Evolutionary conservation across 2,113 vertebrate species (phyloP).

Genomic region (Aplodontia rufa): DNA sequence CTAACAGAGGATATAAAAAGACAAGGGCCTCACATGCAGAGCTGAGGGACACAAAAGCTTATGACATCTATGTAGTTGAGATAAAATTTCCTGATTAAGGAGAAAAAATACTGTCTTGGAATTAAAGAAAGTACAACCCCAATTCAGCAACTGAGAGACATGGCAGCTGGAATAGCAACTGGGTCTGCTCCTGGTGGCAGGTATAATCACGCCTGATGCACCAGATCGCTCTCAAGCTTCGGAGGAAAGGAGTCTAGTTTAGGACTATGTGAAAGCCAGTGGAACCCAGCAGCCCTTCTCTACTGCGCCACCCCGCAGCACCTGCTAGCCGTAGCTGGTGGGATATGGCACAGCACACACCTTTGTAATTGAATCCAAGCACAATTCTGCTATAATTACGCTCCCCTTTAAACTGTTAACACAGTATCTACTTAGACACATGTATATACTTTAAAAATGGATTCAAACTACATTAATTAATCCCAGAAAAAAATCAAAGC

Average conservation of each 20-base stretch:
- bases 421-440: neutral
- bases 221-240: neutral
- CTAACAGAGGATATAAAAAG: neutral
- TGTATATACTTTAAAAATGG: neutral
- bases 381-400: neutral
- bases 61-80: neutral
- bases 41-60: neutral
- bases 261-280: neutral
- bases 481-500: neutral
- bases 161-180: rapidly evolving
- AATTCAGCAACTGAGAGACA: neutral
- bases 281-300: neutral
- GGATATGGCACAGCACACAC: neutral
- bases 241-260: neutral
- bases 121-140: neutral
- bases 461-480: slow-evolving; percentile 25
- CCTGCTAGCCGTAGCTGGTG: neutral
- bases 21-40: neutral
- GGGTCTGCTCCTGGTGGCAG: neutral
- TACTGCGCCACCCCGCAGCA: neutral
- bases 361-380: neutral
- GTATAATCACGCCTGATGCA: no score
- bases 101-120: neutral
- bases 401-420: neutral
- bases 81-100: neutral